Evolutionary conservation across 2,888 invertebrate species (phyloP).

Genomic region (Doris montereyensis): DNA sequence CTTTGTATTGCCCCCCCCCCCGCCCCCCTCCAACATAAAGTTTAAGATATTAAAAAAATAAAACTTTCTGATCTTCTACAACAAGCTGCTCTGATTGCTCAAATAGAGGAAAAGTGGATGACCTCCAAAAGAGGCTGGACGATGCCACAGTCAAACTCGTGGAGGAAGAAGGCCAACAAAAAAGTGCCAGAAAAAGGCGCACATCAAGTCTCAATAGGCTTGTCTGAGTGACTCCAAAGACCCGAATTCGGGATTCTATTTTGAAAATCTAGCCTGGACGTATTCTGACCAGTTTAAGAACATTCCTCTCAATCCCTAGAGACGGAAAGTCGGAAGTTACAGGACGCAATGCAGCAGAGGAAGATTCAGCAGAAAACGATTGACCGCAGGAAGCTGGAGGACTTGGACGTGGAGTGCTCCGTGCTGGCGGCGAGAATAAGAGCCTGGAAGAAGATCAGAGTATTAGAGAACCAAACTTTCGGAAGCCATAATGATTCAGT

Average conservation of each 20-base stretch:
- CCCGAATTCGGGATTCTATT: constrained; percentile 49
- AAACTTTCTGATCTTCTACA: too few relatives aligned
- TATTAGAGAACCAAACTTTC: constrained; percentile 44
- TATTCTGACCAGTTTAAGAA: constrained; percentile 61
- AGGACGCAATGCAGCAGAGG: constrained; percentile 62
- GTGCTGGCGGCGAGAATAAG: constrained; percentile 57
- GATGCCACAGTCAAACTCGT: constrained; percentile 75
- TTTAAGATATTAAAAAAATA: too few relatives aligned
- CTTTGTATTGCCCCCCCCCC: too few relatives aligned
- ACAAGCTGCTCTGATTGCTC: constrained; percentile 79
- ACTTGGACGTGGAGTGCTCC: constrained; percentile 61
- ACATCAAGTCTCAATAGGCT: constrained; percentile 58
- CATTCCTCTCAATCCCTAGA: constrained; percentile 63
- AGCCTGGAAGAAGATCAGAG: constrained; percentile 56
- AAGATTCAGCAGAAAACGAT: constrained; percentile 62
- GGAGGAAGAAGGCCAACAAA: constrained; percentile 52
- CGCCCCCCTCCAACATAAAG: too few relatives aligned
- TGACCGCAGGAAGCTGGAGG: constrained; percentile 62
- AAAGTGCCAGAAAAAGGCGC: constrained; percentile 58
- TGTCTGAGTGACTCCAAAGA: constrained; percentile 34
- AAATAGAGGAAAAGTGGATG: constrained; percentile 88
- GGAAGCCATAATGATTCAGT: constrained; percentile 45
- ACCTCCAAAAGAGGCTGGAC: constrained; percentile 85
- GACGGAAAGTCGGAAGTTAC: constrained; percentile 63
- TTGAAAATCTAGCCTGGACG: constrained; percentile 61